Conservation (phyloP, 2,888 invertebrate species). For the Thera obeliscata region DNA sequence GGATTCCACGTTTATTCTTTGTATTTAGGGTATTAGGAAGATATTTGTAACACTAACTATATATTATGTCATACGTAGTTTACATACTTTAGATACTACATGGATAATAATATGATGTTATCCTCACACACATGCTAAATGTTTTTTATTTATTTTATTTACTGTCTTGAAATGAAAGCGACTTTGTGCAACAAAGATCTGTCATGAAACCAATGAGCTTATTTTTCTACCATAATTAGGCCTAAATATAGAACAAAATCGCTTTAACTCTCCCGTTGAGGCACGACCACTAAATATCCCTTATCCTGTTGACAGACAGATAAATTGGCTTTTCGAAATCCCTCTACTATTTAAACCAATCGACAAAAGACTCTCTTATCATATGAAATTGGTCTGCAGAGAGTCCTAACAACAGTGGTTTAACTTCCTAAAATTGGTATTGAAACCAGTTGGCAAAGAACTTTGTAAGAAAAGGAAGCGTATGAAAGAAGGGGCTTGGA, state of each 20-base stretch:
- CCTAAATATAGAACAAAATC: slow-evolving; percentile 55
- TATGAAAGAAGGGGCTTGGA: slow-evolving; percentile 13
- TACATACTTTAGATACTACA: neutral
- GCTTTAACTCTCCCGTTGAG: slow-evolving; percentile 47
- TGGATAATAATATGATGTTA: neutral
- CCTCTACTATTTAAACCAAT: slow-evolving; percentile 48
- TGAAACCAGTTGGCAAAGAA: slow-evolving; percentile 29
- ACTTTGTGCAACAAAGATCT: slow-evolving; percentile 4
- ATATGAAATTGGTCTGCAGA: neutral
- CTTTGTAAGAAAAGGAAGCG: slow-evolving; percentile 5
- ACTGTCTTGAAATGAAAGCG: too few species aligned
- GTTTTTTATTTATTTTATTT: too few species aligned
- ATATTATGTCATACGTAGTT: slow-evolving; percentile 6
- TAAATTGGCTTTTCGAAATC: slow-evolving; percentile 73
- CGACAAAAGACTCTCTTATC: slow-evolving; percentile 24
- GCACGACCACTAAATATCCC: slow-evolving; percentile 60
- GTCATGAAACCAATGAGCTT: slow-evolving; percentile 21
- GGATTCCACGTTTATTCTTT: slow-evolving; percentile 13
- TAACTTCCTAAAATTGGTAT: slow-evolving; percentile 29
- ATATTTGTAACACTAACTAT: slow-evolving; percentile 8
- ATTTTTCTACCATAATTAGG: slow-evolving; percentile 42
- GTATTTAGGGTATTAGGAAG: neutral
- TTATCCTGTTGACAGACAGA: slow-evolving; percentile 72
- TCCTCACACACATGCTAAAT: too few species aligned
- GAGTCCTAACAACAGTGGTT: slow-evolving; percentile 33